Evolutionary conservation across 1,140 invertebrate genomes (phyloP).

Genomic region (Aphidius ervi): DNA sequence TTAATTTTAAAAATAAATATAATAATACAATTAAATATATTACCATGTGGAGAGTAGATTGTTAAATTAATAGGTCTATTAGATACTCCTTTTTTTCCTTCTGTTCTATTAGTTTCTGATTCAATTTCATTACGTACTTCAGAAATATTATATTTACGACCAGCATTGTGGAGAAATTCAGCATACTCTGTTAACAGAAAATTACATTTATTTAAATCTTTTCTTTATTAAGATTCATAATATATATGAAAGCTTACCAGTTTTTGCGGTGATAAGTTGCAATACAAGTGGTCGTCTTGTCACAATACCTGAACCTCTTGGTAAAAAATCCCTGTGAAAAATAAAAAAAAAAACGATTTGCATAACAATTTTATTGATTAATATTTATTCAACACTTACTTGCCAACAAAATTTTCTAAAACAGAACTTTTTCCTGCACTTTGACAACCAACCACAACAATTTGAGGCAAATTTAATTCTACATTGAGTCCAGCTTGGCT

Average conservation of each 20-base stretch:
- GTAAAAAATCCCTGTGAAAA: slow-evolving; percentile 82
- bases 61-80: slow-evolving; percentile 97
- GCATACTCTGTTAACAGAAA: slow-evolving; percentile 76
- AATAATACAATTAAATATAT: too few species aligned
- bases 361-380: too few species aligned
- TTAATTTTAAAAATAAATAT: too few species aligned
- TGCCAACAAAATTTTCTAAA: slow-evolving; percentile 98
- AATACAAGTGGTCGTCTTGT: slow-evolving; percentile 96
- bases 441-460: slow-evolving; percentile 98
- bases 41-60: slow-evolving; percentile 92
- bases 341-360: neutral
- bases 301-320: slow-evolving; percentile 95
- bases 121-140: slow-evolving; percentile 96
- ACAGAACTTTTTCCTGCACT: slow-evolving; percentile 99
- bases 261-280: slow-evolving; percentile 84
- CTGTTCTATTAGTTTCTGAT: slow-evolving; percentile 93
- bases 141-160: slow-evolving; percentile 96
- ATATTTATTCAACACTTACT: slow-evolving; percentile 60
- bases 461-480: slow-evolving; percentile 97
- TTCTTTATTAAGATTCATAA: too few species aligned
- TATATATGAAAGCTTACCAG: slow-evolving; percentile 59
- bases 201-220: neutral
- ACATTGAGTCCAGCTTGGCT: slow-evolving; percentile 94
- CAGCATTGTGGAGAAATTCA: slow-evolving; percentile 97
- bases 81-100: slow-evolving; percentile 97